These are phyloP conservation scores for Ceyx cyanopectus DNA, from an alignment of 2,113 vertebrate genomes.

Conservation along the genomic window DNA sequence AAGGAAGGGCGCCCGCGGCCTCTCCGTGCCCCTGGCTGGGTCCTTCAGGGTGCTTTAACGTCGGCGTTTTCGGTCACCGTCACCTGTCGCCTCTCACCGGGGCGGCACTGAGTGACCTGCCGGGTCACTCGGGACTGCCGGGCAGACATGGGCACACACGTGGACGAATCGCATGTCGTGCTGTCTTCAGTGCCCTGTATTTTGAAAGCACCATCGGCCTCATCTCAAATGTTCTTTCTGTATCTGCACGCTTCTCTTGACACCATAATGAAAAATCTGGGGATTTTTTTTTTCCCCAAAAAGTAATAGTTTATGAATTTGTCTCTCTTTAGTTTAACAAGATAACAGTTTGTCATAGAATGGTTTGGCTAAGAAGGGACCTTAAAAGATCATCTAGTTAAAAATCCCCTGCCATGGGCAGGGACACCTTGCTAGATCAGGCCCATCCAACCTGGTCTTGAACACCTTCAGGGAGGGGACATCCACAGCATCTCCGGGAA, in stretches of 20 bases:
- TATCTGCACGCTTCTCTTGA: background rate
- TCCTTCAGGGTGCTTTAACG: accelerated
- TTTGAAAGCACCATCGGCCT: accelerated
- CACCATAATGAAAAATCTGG: accelerated
- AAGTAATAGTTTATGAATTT: background rate
- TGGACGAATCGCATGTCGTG: accelerated
- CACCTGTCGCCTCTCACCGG: accelerated
- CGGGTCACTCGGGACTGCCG: accelerated
- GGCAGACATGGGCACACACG: accelerated
- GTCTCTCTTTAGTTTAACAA: background rate
- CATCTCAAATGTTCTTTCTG: accelerated
- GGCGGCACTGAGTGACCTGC: background rate
- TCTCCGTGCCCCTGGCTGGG: accelerated
- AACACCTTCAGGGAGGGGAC: background rate
- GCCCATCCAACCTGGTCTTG: background rate
- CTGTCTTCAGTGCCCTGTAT: accelerated
- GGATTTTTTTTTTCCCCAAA: accelerated
- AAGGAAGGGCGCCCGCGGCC: accelerated
- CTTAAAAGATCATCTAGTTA: background rate
- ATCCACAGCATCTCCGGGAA: background rate
- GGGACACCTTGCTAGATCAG: background rate
- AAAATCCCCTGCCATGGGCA: background rate
- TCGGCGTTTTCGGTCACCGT: accelerated
- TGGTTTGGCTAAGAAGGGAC: background rate
- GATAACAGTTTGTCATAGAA: background rate